Evolutionary conservation across 2,797 vertebrate species (phyloP).

Genomic region (Anomalospiza imberbis): DNA sequence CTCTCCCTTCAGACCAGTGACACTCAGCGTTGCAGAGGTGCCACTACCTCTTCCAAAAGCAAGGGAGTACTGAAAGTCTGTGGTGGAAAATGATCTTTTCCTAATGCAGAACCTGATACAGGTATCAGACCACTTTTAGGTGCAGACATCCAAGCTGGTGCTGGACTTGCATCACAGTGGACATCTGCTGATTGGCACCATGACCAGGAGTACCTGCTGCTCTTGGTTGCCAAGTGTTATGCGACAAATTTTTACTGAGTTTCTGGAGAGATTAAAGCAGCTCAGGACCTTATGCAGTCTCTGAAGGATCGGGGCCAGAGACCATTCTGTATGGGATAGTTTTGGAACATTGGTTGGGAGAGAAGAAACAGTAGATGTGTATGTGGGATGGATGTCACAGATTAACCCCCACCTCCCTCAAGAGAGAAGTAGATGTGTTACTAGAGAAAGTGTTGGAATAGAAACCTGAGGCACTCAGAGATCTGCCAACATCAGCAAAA

Average conservation of each 20-base stretch:
- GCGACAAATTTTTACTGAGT: background rate
- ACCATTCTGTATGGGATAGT: background rate
- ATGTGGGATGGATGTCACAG: background rate
- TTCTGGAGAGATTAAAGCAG: background rate
- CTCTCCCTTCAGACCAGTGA: background rate
- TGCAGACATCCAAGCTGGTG: background rate
- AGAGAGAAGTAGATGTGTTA: background rate
- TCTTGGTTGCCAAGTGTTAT: background rate
- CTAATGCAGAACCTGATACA: background rate
- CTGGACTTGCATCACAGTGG: background rate
- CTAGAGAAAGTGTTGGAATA: background rate
- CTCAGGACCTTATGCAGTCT: background rate
- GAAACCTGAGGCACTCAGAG: background rate
- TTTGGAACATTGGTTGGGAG: background rate
- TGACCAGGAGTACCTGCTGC: background rate
- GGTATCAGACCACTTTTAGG: background rate
- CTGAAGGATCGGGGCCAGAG: background rate
- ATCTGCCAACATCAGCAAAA: slow-evolving; percentile 31
- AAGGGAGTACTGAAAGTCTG: background rate
- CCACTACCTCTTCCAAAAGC: background rate
- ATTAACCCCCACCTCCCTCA: background rate
- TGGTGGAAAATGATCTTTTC: background rate
- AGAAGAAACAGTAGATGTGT: background rate
- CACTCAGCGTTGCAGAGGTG: background rate
- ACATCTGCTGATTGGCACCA: background rate